Conservation (phyloP, 2,113 vertebrate species). For the Callocephalon fimbriatum region DNA sequence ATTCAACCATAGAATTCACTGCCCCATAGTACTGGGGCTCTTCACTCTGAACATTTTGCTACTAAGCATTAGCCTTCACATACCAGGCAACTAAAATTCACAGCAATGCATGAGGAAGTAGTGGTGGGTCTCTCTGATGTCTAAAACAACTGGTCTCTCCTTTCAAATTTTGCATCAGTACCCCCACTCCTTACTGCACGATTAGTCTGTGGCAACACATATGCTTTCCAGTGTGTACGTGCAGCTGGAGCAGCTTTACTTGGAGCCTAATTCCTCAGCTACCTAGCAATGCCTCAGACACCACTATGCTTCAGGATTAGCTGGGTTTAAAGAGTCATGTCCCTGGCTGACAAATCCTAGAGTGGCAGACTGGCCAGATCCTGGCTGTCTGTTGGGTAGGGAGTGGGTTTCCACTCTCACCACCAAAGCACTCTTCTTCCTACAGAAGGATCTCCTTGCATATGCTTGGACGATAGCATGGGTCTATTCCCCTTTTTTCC, state of each 20-base stretch:
- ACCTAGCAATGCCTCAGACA: constrained; percentile 16
- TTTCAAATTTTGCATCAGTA: background rate
- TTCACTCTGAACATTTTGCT: background rate
- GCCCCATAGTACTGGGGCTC: background rate
- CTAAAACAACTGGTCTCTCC: background rate
- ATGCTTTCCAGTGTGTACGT: background rate
- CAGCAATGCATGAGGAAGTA: background rate
- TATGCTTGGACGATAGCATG: background rate
- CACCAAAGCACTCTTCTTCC: background rate
- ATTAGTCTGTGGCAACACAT: background rate
- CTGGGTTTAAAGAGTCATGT: background rate
- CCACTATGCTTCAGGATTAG: background rate
- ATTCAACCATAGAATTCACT: background rate
- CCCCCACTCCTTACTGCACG: too few species aligned
- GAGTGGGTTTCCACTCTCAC: background rate
- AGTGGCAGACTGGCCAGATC: background rate
- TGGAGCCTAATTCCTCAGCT: background rate
- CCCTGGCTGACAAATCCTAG: background rate
- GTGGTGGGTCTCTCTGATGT: background rate
- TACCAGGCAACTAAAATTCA: background rate
- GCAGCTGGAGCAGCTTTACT: background rate
- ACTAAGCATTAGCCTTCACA: background rate
- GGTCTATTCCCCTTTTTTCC: background rate
- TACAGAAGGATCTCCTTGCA: background rate
- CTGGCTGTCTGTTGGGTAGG: background rate